Percentiles rank a stretch among this genome's conserved stretches.
Evolutionary conservation across 1,140 invertebrate species (phyloP).

Genomic region (Atta colombica): DNA sequence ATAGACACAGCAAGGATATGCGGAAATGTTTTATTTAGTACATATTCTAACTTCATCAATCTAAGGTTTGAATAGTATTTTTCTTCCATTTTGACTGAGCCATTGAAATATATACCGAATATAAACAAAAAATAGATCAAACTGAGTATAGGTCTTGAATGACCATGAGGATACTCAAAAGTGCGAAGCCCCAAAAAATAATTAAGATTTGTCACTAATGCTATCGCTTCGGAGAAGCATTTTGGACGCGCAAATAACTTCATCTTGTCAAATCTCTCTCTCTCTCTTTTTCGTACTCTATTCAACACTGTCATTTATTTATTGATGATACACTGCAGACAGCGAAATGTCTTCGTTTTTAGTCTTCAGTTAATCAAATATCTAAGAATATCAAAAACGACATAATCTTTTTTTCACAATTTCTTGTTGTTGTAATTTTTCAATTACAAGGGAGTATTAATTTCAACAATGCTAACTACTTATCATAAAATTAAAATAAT

Average conservation of each 20-base stretch:
- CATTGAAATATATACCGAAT: background rate
- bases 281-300: too few relatives aligned
- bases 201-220: background rate
- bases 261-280: constrained; percentile 9
- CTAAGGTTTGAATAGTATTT: background rate
- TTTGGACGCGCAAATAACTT: constrained; percentile 15
- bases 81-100: background rate
- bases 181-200: background rate
- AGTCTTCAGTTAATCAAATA: too few relatives aligned
- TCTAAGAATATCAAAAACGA: too few relatives aligned
- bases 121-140: constrained; percentile 24
- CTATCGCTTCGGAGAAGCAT: background rate
- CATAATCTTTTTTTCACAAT: too few relatives aligned
- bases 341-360: too few relatives aligned
- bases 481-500: too few relatives aligned
- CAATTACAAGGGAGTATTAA: too few relatives aligned
- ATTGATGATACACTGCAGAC: too few relatives aligned
- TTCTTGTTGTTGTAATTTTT: too few relatives aligned
- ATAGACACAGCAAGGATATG: background rate
- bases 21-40: background rate
- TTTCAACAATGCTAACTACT: too few relatives aligned
- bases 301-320: too few relatives aligned
- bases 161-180: background rate
- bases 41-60: background rate
- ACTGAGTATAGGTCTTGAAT: background rate